Conservation (phyloP, 2,888 invertebrate genomes). For the Lomographa bimaculata region DNA sequence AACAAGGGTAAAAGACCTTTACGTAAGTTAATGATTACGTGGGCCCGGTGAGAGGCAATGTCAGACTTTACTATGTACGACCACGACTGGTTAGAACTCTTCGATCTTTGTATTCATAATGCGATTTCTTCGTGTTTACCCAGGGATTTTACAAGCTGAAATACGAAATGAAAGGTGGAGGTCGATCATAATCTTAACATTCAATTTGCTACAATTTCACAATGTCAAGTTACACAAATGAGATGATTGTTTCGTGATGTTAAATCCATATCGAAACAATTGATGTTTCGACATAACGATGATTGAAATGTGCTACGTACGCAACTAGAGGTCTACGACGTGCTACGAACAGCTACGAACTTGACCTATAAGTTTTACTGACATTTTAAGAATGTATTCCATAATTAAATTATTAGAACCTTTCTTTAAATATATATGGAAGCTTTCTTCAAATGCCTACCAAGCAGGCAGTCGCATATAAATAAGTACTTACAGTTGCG, state of each 20-base stretch:
- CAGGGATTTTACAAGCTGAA: constrained; percentile 26
- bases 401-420: too few relatives aligned
- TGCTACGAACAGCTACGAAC: constrained; percentile 28
- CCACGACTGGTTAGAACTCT: constrained; percentile 48
- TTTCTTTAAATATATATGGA: too few relatives aligned
- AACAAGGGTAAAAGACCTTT: constrained; percentile 81
- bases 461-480: too few relatives aligned
- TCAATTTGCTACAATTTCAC: constrained; percentile 53
- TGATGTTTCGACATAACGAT: constrained; percentile 19
- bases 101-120: constrained; percentile 29
- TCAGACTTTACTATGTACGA: constrained; percentile 56
- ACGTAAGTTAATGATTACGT: constrained; percentile 73
- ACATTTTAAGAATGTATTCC: too few relatives aligned
- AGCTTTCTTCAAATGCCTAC: too few relatives aligned
- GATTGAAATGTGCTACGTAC: constrained; percentile 15
- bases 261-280: constrained; percentile 27
- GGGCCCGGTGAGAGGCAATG: constrained; percentile 78
- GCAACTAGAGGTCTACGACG: constrained; percentile 26
- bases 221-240: constrained; percentile 44
- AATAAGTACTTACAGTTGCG: constrained; percentile 14
- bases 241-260: constrained; percentile 39
- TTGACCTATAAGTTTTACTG: too few relatives aligned
- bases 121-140: constrained; percentile 16
- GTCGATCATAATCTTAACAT: constrained; percentile 49
- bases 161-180: constrained; percentile 48